Evolutionary conservation across 2,888 invertebrate species (phyloP), one percentile per base, ranked within the genome.

Genomic region (Hemicrepidius hirtus): DNA sequence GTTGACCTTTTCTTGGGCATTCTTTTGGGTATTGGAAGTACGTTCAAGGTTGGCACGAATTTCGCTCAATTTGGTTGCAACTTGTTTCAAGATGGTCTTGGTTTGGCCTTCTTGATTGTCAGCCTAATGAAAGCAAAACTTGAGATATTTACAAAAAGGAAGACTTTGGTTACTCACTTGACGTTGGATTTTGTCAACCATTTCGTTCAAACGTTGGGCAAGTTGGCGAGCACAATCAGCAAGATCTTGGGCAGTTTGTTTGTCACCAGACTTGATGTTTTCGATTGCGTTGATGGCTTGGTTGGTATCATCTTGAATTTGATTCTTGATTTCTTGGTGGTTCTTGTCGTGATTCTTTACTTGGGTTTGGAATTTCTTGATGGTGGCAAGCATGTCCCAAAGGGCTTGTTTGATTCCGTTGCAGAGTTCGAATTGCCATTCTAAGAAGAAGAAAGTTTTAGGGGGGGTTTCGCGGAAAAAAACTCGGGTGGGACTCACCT

Each of bases 41-140:
- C 32, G 28, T 12, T 53, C 53, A 16, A 53, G 53, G 13, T 28
- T 32, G 3, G 7, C n/a, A n/a, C 53, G 53, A 13, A 53, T 53
- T 24, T 24, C 53, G 28, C 24, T 28, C 7, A 53, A 16, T 16
- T 28, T 53, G 13, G 28, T 53, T 20, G 28, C 13, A 13, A 53
- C 28, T 28, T 53, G 28, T 53, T 28, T n/a, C 13, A 53, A n/a
- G 6, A 53, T 3, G 12, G 12, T 49, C n/a, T 12, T 24, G 9
- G 49, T 24, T 5, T 20, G 24, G 4, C 21, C 49, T 12, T 49
- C 2, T 6, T 32, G 32, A 32, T 32, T 7, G 32, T 32, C 1
- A 9, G 9, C 5, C 32, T 32, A 32, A 32, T n/a, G n/a, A n/a
- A n/a, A n/a, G n/a, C n/a, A n/a, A n/a, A n/a, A n/a, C n/a, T n/a